phyloP scores from a whole-genome alignment of 2,113 vertebrate species.

The Pelmatolapia mariae region DNA sequence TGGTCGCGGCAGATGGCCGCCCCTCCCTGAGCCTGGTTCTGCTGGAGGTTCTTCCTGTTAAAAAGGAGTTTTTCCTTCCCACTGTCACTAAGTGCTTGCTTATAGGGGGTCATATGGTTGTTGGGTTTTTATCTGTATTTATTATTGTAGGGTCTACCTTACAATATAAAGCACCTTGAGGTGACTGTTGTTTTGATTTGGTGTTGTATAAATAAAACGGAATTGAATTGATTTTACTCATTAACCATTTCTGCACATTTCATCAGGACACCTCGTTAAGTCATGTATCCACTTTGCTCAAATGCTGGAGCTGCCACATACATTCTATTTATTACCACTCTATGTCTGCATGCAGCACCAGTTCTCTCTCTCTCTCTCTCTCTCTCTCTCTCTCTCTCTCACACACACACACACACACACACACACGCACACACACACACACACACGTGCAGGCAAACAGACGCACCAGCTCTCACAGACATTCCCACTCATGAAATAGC shows the following conservation, averaged over 20 bases:
- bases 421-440: not conserved
- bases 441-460: not conserved
- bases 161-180: too few relatives aligned
- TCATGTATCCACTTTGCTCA: not conserved
- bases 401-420: too few relatives aligned
- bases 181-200: too few relatives aligned
- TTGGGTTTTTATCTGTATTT: too few relatives aligned
- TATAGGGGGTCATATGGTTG: too few relatives aligned
- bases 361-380: too few relatives aligned
- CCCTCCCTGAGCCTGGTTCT: too few relatives aligned
- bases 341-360: not conserved
- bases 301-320: not conserved
- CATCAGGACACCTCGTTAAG: not conserved
- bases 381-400: not conserved
- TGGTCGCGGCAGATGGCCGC: too few relatives aligned
- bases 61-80: too few relatives aligned
- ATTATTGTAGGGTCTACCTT: too few relatives aligned
- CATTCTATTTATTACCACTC: not conserved
- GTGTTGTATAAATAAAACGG: not conserved
- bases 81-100: too few relatives aligned
- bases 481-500: not conserved
- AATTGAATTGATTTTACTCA: not conserved
- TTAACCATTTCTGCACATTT: not conserved
- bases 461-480: not conserved
- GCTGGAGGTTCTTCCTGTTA: too few relatives aligned